These are phyloP conservation scores for Boulengerochromis microlepis DNA, from an alignment of 2,113 vertebrate genomes.

Conservation along the genomic window DNA sequence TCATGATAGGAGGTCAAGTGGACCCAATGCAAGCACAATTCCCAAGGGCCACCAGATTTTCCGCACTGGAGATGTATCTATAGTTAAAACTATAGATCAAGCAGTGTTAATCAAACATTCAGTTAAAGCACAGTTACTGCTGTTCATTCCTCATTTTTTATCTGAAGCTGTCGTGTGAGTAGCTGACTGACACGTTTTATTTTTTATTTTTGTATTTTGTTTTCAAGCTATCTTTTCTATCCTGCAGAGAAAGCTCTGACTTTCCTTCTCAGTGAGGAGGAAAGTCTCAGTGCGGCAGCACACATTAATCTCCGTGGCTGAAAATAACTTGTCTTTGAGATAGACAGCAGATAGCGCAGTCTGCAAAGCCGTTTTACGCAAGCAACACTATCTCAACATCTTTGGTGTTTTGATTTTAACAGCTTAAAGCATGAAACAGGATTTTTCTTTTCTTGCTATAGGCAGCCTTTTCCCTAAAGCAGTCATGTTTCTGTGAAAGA, in stretches of 20 bases:
- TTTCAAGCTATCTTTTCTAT: neutral
- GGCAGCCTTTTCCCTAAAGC: neutral
- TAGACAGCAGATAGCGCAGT: neutral
- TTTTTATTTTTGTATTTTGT: neutral
- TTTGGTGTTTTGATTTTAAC: neutral
- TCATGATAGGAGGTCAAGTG: neutral
- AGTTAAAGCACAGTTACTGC: neutral
- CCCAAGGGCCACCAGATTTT: neutral
- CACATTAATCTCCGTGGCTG: neutral
- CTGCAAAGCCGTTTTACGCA: neutral
- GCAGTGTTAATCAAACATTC: neutral
- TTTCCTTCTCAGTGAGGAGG: neutral
- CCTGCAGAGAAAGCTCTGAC: neutral
- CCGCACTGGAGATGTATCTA: neutral
- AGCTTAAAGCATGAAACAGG: neutral
- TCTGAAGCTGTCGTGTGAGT: neutral
- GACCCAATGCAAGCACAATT: neutral
- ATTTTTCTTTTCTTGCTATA: neutral
- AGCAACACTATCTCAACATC: neutral
- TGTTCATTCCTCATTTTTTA: neutral
- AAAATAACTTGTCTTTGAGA: conserved; percentile 18
- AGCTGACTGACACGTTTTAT: neutral
- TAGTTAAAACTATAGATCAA: neutral
- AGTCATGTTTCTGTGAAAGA: neutral
- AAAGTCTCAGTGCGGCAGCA: neutral